A percentile compares a stretch with the other conserved stretches of the same genome.
Evolutionary conservation across 1,140 invertebrate genomes (phyloP).

Genomic region (Hestina assimilis): DNA sequence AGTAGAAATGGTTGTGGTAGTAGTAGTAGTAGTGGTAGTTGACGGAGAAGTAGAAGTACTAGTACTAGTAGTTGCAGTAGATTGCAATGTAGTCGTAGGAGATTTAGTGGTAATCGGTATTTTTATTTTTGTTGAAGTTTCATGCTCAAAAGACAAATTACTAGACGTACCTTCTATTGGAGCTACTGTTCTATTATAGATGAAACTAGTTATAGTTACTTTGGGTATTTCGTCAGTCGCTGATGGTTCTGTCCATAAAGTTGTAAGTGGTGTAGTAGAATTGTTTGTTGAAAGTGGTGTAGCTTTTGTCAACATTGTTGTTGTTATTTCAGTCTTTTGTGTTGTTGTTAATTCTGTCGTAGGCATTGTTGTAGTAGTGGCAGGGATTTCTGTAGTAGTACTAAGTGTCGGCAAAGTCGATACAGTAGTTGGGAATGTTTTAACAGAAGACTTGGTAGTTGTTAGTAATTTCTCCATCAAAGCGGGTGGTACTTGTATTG

Average conservation of each 20-base stretch:
- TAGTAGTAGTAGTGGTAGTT: conserved; percentile 15
- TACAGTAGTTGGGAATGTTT: conserved; percentile 40
- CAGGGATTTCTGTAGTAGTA: conserved; percentile 16
- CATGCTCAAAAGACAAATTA: conserved; percentile 25
- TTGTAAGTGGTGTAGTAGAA: conserved; percentile 12
- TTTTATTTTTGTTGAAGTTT: conserved; percentile 29
- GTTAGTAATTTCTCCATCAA: conserved; percentile 62
- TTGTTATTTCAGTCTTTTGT: conserved; percentile 22
- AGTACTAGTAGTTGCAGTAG: conserved; percentile 15
- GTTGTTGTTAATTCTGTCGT: conserved; percentile 19
- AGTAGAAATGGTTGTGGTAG: conserved; percentile 21
- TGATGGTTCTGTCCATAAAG: conserved; percentile 3
- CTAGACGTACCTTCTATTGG: conserved; percentile 39
- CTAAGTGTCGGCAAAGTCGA: conserved; percentile 29
- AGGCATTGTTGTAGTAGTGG: conserved; percentile 11
- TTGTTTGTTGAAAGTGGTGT: conserved; percentile 13
- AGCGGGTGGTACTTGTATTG: conserved; percentile 44
- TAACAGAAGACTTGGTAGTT: conserved; percentile 46
- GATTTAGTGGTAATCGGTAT: conserved; percentile 30
- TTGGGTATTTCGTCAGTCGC: conserved; percentile 14
- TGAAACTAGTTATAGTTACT: conserved; percentile 20
- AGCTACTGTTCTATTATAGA: conserved; percentile 47
- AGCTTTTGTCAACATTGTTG: conserved; percentile 8
- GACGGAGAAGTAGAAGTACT: conserved; percentile 3
- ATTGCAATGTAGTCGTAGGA: conserved; percentile 12